Percentiles rank a stretch among this genome's conserved stretches.
Evolutionary conservation across 2,113 vertebrate species (phyloP).

Genomic region (Pogonocichla stellata): DNA sequence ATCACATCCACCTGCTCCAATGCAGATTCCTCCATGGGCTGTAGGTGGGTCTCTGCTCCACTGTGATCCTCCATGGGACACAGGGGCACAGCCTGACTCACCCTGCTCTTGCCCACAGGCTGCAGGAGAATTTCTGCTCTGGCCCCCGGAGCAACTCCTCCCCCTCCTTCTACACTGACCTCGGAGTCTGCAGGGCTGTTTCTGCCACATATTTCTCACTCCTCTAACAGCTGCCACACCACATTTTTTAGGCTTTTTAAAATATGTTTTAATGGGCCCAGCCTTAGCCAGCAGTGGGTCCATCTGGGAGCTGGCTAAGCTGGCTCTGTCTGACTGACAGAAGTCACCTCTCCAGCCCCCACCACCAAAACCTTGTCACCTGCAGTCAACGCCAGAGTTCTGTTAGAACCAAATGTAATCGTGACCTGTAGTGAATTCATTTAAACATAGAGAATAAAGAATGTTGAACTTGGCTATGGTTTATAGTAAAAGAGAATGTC

Average conservation of each 20-base stretch:
- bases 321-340: neutral
- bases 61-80: neutral
- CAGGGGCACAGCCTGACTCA: neutral
- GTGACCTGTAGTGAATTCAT: neutral
- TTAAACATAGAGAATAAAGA: neutral
- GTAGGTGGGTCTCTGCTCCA: neutral
- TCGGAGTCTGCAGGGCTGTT: neutral
- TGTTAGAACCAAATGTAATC: neutral
- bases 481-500: neutral
- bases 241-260: neutral
- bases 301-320: neutral
- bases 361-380: neutral
- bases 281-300: neutral
- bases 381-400: neutral
- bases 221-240: neutral
- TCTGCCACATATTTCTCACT: neutral
- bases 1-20: neutral
- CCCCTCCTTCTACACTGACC: neutral
- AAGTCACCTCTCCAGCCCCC: neutral
- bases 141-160: neutral
- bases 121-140: neutral
- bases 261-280: neutral
- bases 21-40: neutral
- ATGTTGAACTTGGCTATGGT: neutral
- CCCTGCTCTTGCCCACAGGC: neutral